Percentiles rank a stretch among this genome's conserved stretches.
Conservation (phyloP, 1,140 invertebrate genomes). For the Heliconius eleuchia region DNA sequence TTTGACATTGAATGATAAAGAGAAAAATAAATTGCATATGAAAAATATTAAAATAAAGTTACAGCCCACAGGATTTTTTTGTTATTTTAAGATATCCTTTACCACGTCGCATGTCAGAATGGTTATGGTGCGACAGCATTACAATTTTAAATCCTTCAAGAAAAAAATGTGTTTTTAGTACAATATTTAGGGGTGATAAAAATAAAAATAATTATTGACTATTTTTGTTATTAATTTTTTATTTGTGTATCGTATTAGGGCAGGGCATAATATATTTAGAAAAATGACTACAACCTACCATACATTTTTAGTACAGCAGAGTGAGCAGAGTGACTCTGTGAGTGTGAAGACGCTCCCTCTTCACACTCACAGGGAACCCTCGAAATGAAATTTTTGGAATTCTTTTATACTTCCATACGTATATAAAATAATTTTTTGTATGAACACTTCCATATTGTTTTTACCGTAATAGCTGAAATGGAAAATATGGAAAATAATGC, state of each 20-base stretch:
- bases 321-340: no score
- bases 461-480: not conserved
- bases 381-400: no score
- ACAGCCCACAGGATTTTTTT: not conserved
- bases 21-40: not conserved
- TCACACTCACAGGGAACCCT: no score
- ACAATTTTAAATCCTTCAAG: not conserved
- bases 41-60: constrained; percentile 2
- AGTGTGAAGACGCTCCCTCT: no score
- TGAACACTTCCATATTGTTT: not conserved
- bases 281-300: no score
- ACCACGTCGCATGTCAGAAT: not conserved
- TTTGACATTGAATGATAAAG: not conserved
- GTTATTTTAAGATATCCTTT: not conserved
- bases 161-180: constrained; percentile 1
- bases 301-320: no score
- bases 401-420: no score
- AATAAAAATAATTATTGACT: not conserved
- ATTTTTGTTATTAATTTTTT: no score
- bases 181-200: not conserved
- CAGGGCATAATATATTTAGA: no score
- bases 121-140: not conserved
- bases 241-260: no score
- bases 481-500: not conserved
- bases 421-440: not conserved